Percentiles rank a stretch among this genome's conserved stretches.
Evolutionary conservation across 2,888 invertebrate species (phyloP).

Genomic region (Melanostoma mellinum): DNA sequence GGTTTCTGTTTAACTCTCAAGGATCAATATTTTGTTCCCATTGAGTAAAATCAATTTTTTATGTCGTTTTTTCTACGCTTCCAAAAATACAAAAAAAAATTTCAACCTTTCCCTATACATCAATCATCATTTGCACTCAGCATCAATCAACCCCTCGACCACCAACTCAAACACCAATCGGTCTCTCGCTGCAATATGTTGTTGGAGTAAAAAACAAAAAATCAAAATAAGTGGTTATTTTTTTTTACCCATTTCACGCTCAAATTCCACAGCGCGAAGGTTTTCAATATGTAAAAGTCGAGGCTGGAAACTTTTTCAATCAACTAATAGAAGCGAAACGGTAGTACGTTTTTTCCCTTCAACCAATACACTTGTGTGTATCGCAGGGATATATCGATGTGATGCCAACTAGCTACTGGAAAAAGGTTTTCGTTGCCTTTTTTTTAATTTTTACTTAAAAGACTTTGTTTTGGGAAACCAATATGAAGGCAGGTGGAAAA

Average conservation of each 20-base stretch:
- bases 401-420: conserved; percentile 1
- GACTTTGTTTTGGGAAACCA: background rate
- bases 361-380: background rate
- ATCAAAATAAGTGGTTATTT: background rate
- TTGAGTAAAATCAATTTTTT: conserved; percentile 11
- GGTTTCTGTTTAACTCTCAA: conserved; percentile 8
- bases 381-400: background rate
- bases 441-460: conserved; percentile 13
- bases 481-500: conserved; percentile 5
- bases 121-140: conserved; percentile 41
- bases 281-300: background rate
- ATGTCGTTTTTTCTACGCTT: background rate
- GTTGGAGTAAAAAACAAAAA: conserved; percentile 1
- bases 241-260: conserved; percentile 20
- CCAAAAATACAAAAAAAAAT: background rate
- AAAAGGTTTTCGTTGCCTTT: background rate
- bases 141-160: conserved; percentile 30
- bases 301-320: conserved; percentile 56
- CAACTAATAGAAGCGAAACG: conserved; percentile 60
- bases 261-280: conserved; percentile 17
- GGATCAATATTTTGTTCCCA: conserved; percentile 34
- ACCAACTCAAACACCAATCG: background rate
- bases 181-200: conserved; percentile 12
- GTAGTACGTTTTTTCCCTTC: conserved; percentile 1
- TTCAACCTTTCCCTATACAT: conserved; percentile 5